Evolutionary conservation across 2,113 vertebrate species (phyloP), one percentile per base, ranked within the genome.

Genomic region (Hemicordylus capensis): DNA sequence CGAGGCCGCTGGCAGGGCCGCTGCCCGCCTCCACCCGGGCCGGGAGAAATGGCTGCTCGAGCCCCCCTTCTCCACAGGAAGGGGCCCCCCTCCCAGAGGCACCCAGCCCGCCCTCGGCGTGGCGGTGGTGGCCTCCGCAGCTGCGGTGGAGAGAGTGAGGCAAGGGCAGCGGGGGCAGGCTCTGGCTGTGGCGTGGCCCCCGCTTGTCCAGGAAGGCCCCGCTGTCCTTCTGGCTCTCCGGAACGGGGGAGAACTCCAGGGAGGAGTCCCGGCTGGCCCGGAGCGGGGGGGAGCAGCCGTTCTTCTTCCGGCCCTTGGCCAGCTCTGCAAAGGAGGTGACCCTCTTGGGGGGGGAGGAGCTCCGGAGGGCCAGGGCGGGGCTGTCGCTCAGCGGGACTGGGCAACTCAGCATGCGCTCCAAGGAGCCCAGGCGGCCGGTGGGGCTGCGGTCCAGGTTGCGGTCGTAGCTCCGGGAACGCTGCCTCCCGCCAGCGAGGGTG

Each of bases 281-380:
- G 69, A 95, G 85, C 0, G 97, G 94, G 3, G 92, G 39, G 26
- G 96, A 82, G 89, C 96, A 97, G 19, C 96, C 92, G 0, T 96
- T 96, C 89, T 96, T 97, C 5, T 97, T 97, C 81, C 98, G 95
- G 84, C 97, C 98, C 74, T 98, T 97, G 28, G 99, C 98, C 0
- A 99, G 97, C 86, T 99, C 98, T 0, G 98, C 98, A 0, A 99
- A 99, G 10, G 99, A 99, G 1, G 99, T 99, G 81, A 99, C 99
- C 6, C 98, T 95, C 2, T 95, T 96, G 0, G 91, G 95, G 0
- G 95, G 95, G 79, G 97, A n/a, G n/a, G n/a, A 97, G 6, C 95
- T 92, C 34, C 96, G 89, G 1, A 95, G 92, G 17, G 93, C 83
- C 15, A 95, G 91, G 31, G 93, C 85, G 1, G 91, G 92, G 48